phyloP scores from a whole-genome alignment of 2,888 invertebrate species.

The Geotrupes spiniger region DNA sequence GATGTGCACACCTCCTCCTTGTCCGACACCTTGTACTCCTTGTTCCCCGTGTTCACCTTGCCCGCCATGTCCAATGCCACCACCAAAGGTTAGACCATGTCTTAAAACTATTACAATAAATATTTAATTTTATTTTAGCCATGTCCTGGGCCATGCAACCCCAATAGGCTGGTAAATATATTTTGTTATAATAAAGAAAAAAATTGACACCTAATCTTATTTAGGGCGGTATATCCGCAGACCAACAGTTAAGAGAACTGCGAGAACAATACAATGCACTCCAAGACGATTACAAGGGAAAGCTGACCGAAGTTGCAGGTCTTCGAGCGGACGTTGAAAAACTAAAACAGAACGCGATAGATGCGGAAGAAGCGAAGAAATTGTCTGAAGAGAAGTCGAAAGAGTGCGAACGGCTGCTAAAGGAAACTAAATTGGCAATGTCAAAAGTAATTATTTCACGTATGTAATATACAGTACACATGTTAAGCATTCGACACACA shows the following conservation, averaged over 20 bases:
- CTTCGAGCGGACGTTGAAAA: constrained; percentile 54
- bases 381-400: constrained; percentile 59
- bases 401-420: constrained; percentile 56
- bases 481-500: background rate
- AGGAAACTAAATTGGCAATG: constrained; percentile 46
- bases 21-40: constrained; percentile 39
- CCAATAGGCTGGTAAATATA: constrained; percentile 35
- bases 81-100: constrained; percentile 13
- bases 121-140: constrained; percentile 18
- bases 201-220: background rate
- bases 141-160: constrained; percentile 38
- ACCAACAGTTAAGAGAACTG: constrained; percentile 59
- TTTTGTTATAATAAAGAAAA: constrained; percentile 6
- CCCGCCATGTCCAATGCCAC: constrained; percentile 20
- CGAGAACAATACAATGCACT: constrained; percentile 61
- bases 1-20: constrained; percentile 29
- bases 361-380: constrained; percentile 52
- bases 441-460: constrained; percentile 35
- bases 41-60: constrained; percentile 31
- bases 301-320: constrained; percentile 63
- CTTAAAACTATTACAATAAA: no score
- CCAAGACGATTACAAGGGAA: constrained; percentile 66
- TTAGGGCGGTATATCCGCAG: constrained; percentile 43
- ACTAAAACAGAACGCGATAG: constrained; percentile 48
- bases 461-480: constrained; percentile 23